Base-by-base conservation (phyloP, 1,140 invertebrate species). In the Archegozetes longisetosus region DNA sequence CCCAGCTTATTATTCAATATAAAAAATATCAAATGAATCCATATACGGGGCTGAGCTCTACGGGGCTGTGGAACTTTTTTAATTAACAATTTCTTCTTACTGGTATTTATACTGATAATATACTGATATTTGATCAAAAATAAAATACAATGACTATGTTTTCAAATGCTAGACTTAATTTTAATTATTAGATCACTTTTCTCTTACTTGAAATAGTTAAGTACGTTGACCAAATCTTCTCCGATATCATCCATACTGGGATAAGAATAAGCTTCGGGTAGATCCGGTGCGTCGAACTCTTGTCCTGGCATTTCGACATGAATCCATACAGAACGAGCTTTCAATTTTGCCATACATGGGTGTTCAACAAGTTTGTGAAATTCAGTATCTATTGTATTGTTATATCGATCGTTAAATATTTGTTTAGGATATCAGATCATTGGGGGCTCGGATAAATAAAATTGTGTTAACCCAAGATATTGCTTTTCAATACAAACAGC, bases 291-390 rank as follows among this genome's bases (percentile, higher is more conserved):
- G 66, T 84, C 82, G 69, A 88, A 84, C 64, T 86, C 85, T 70
- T 92, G 88, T 0, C 88, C 88, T 1, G 88, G 87, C 17, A 90
- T 79, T 71, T 90, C 86, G 14, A 92, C 80, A 70, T 91, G 85
- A 61, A 92, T 84, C 74, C 88, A 91, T 67, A 87, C 82, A 47
- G 85, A 87, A 29, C 87, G 76, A 47, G 86, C 81, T 68, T 84
- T 86, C 56, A 91, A 86, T 73, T 87, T 84, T 47, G 74, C 74
- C 87, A 91, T 91, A 54, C 82, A 81, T 4, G 84, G 81, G 70
- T 83, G 80, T 66, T 84, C 81, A 53, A 88, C 80, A 67, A 84
- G 84, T 67, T 84, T 81, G 67, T 83, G 79, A 71, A 84, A 79
- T 3, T 82, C 81, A 47, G 80, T 78, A 70, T 85, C 83, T 85